These are phyloP conservation scores for Micromussa lordhowensis DNA, from an alignment of 92 coral and sea anemone species.

Conservation along the genomic window DNA sequence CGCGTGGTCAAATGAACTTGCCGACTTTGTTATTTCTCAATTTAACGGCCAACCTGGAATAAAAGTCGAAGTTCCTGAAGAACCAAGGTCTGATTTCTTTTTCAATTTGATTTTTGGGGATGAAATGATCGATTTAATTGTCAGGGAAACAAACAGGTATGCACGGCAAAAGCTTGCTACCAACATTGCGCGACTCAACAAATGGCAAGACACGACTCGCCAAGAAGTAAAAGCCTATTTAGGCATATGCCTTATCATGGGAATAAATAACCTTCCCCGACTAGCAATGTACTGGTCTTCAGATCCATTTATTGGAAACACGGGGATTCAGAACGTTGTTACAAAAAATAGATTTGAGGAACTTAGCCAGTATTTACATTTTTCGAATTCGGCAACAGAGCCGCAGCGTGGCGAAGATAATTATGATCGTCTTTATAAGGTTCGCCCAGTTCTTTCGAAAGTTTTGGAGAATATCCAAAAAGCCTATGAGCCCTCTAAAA, in stretches of 20 bases:
- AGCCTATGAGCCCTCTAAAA: constrained; percentile 44
- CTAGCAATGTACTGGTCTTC: background rate
- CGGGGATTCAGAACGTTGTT: constrained; percentile 3
- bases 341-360: constrained; percentile 18
- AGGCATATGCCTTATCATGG: too few species aligned
- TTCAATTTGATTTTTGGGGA: too few species aligned
- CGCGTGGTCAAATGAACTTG: background rate
- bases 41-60: background rate
- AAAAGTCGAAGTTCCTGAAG: constrained; percentile 7
- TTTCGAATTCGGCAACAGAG: constrained; percentile 8
- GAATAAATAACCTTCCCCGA: too few species aligned
- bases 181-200: too few species aligned
- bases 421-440: constrained; percentile 45
- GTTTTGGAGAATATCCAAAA: constrained; percentile 43
- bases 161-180: too few species aligned
- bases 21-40: background rate
- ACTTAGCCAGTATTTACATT: constrained; percentile 39
- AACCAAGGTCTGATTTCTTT: constrained; percentile 4
- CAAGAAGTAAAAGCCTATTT: too few species aligned
- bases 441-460: constrained; percentile 32
- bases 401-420: constrained; percentile 26
- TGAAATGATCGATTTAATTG: too few species aligned
- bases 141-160: too few species aligned
- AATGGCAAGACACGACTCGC: too few species aligned
- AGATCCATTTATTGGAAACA: constrained; percentile 5